Evolutionary conservation across 2,797 vertebrate species (phyloP).

Genomic region (Siniperca scherzeri): DNA sequence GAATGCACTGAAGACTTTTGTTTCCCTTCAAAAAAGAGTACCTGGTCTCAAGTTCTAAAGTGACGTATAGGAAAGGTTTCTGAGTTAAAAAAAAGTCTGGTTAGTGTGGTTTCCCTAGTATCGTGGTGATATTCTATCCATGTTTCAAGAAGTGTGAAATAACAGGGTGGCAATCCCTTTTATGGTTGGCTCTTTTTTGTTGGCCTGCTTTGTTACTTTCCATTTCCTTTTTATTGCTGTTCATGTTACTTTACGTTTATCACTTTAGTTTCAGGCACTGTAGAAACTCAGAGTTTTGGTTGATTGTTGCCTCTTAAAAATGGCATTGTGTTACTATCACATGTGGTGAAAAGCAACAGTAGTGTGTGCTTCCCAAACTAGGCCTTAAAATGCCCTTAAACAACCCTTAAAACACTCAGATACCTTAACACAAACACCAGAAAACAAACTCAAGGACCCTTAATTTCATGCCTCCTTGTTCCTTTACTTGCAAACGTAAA

Average conservation of each 20-base stretch:
- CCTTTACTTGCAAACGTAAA: background rate
- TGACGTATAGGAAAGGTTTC: slow-evolving; percentile 32
- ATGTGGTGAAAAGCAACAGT: background rate
- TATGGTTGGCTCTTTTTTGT: background rate
- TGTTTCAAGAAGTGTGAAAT: slow-evolving; percentile 17
- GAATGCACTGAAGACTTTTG: background rate
- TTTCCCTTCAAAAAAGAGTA: background rate
- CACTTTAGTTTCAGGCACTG: background rate
- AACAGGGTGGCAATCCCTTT: slow-evolving; percentile 28
- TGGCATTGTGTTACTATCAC: background rate
- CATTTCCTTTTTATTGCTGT: background rate
- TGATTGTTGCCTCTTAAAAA: background rate
- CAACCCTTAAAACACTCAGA: background rate
- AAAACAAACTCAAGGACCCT: background rate
- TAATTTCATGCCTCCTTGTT: background rate
- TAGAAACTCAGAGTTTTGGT: background rate
- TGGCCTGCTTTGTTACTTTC: slow-evolving; percentile 1
- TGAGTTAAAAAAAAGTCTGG: slow-evolving; percentile 1
- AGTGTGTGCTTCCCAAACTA: background rate
- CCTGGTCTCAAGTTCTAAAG: rapidly evolving
- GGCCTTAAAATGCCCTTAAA: background rate
- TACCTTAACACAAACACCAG: background rate
- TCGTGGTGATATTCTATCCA: background rate
- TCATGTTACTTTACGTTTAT: background rate
- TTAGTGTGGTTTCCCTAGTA: slow-evolving; percentile 46